A percentile compares a stretch with the other conserved stretches of the same genome.
These are phyloP conservation scores for Temnothorax ravouxi DNA, from an alignment of 2,888 invertebrate species.

Conservation along the genomic window DNA sequence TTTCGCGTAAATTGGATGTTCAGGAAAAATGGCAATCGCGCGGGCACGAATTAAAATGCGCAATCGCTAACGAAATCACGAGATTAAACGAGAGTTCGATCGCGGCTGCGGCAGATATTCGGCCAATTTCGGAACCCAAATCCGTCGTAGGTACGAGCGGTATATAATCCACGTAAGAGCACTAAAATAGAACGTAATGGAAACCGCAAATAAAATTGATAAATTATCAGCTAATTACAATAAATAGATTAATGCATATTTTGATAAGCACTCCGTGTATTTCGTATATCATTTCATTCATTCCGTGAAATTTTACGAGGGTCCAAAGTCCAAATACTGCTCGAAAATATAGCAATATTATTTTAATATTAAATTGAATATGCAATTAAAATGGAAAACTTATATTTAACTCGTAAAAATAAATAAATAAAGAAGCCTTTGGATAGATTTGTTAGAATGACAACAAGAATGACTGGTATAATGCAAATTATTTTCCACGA, in stretches of 20 bases:
- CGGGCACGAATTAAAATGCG: constrained; percentile 51
- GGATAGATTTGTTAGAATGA: background rate
- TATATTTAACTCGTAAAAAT: background rate
- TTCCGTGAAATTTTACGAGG: background rate
- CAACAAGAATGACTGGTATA: background rate
- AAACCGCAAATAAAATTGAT: constrained; percentile 5
- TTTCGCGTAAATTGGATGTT: constrained; percentile 54
- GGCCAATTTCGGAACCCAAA: constrained; percentile 47
- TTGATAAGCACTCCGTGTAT: background rate
- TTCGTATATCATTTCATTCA: background rate
- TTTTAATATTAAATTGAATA: background rate
- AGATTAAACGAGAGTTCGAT: constrained; percentile 56
- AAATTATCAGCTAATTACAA: background rate
- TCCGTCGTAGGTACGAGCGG: constrained; percentile 25
- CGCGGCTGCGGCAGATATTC: constrained; percentile 44
- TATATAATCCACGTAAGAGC: background rate
- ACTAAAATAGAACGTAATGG: background rate
- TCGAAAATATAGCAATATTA: background rate
- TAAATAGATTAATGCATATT: constrained; percentile 10
- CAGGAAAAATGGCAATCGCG: constrained; percentile 48
- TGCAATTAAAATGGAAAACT: background rate
- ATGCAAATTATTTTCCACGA: constrained; percentile 29
- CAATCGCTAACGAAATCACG: constrained; percentile 52
- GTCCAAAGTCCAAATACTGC: background rate
- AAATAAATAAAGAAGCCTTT: background rate